Evolutionary conservation across 2,888 invertebrate species (phyloP).

Genomic region (Arrhopalites spinosus): DNA sequence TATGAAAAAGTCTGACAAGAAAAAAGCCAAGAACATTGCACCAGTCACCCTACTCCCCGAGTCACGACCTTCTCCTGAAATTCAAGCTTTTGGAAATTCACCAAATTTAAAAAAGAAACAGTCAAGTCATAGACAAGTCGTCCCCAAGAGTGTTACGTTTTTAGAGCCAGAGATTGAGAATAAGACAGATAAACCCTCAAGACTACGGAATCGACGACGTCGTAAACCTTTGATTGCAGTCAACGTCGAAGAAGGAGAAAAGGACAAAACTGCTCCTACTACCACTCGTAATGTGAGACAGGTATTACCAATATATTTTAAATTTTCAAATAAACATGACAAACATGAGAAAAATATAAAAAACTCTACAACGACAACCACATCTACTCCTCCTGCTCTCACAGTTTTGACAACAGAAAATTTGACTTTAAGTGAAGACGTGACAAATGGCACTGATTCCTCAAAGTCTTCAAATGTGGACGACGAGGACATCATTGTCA

Average conservation of each 20-base stretch:
- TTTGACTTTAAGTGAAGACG: constrained; percentile 3
- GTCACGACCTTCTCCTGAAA: neutral
- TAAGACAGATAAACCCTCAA: neutral
- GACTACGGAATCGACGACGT: neutral
- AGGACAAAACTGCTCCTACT: neutral
- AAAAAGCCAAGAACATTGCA: neutral
- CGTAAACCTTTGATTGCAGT: constrained; percentile 7
- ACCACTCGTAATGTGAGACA: neutral
- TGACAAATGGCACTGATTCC: constrained; percentile 21
- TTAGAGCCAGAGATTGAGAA: constrained; percentile 15
- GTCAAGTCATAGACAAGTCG: constrained; percentile 10
- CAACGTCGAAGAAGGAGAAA: neutral
- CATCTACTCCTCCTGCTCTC: neutral
- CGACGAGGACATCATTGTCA: neutral
- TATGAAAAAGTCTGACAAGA: constrained; percentile 17
- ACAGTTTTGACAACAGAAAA: neutral
- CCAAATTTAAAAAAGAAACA: constrained; percentile 2
- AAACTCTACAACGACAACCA: neutral
- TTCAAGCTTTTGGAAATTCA: neutral
- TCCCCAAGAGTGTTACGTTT: constrained; percentile 11
- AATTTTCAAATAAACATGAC: constrained; percentile 7
- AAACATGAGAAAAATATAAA: neutral
- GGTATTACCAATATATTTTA: neutral
- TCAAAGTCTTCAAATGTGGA: neutral
- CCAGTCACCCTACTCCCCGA: neutral